Percentiles rank a stretch among this genome's conserved stretches.
These are phyloP conservation scores for Drosophila novamexicana DNA, from an alignment of 1,140 invertebrate genomes.

Conservation along the genomic window DNA sequence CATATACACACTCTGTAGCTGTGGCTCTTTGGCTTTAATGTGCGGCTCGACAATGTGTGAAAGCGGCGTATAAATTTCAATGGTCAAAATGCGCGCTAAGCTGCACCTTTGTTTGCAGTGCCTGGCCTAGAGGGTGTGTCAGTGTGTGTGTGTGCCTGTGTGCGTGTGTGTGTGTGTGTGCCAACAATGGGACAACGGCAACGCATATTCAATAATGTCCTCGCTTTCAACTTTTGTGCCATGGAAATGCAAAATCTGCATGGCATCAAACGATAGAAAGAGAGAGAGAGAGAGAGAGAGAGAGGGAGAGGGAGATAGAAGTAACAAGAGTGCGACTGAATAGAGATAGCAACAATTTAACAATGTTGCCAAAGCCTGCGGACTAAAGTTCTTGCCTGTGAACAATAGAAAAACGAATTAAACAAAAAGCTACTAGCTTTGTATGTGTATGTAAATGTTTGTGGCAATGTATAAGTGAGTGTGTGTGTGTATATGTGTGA, in stretches of 20 bases:
- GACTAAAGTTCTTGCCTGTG: slow-evolving; percentile 74
- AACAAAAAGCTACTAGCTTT: slow-evolving; percentile 69
- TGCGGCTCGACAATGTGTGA: slow-evolving; percentile 23
- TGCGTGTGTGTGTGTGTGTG: slow-evolving; percentile 17
- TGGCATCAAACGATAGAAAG: neutral
- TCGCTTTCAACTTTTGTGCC: slow-evolving; percentile 78
- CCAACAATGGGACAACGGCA: slow-evolving; percentile 64
- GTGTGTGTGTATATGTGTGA: slow-evolving; percentile 12
- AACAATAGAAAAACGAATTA: slow-evolving; percentile 82
- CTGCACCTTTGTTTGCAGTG: slow-evolving; percentile 42
- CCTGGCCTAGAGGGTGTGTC: slow-evolving; percentile 7
- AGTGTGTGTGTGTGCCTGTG: neutral
- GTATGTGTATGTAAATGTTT: neutral
- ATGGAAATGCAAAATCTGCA: slow-evolving; percentile 70
- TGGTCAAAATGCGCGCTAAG: slow-evolving; percentile 71
- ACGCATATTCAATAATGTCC: slow-evolving; percentile 80
- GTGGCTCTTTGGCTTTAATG: slow-evolving; percentile 62
- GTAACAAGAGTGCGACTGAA: slow-evolving; percentile 9
- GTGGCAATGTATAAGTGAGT: neutral
- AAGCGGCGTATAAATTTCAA: slow-evolving; percentile 75
- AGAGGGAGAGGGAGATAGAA: neutral
- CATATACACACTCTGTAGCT: neutral
- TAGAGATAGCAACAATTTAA: slow-evolving; percentile 67
- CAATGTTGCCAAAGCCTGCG: slow-evolving; percentile 74
- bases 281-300: neutral